Base-by-base conservation (phyloP, 2,888 invertebrate species). In the Darwinula stevensoni region DNA sequence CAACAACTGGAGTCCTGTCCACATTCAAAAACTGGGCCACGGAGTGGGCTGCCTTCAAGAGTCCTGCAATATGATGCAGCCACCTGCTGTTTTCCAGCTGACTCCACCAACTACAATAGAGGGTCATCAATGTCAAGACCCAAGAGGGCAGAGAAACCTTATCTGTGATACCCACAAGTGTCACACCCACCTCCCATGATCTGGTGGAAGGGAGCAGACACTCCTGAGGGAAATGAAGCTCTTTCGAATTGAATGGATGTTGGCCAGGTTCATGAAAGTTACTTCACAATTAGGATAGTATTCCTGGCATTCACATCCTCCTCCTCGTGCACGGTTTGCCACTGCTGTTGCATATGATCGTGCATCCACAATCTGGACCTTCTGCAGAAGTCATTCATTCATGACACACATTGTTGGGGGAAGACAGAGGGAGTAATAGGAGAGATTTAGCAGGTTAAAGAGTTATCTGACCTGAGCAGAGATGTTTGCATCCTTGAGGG, bases 221-320 rank as follows among this genome's bases (percentile, higher is more conserved):
- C 6, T 64, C 33, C 91, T 57, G 39, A 94, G 58, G 38, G 74
- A 69, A 39, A 74, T 71, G 57, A 88, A 94, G 53, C 84, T 82
- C 46, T 74, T 72, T 30, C 91, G 61, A 48, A 94, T 78, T 44
- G 74, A 69, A 55, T 97, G 94, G 42, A 97, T 94, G 56, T 97
- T 97, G 33, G 88, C 82, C 49, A 97, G 59, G 49, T 73, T 74
- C 84, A 94, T 88, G 53, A 88, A 97, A 54, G 80, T 73, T 35
- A 94, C 80, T 54, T 91, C 86, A 40, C 86, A 80, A 44, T 67
- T 68, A 2, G 75, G 73, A 58, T 94, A 94, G 59, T 88, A 86
- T 52, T 88, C 88, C 32, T 70, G 67, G 49, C 76, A 86, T 51
- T 97, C 94, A 52, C 76, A 84, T 31, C 94, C 94, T 27, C 94